phyloP scores from a whole-genome alignment of 2,888 invertebrate species.

The Polietes domitor region DNA sequence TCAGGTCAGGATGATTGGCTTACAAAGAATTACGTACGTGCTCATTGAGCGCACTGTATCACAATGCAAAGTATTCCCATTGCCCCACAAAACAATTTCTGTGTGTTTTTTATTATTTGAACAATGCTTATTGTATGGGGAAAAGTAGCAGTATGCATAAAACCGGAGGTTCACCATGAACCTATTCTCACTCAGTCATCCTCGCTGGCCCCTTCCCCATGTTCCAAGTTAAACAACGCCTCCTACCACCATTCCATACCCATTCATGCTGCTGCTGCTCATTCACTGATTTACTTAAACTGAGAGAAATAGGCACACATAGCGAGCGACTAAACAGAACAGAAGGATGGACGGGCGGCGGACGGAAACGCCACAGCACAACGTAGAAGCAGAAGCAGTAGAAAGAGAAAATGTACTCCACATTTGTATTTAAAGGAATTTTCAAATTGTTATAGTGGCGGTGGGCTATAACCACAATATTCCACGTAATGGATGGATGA shows the following conservation, averaged over 20 bases:
- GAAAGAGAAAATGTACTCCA: constrained; percentile 23
- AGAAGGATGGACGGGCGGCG: constrained; percentile 26
- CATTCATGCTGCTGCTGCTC: neutral
- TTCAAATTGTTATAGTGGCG: constrained; percentile 52
- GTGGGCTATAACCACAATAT: constrained; percentile 35
- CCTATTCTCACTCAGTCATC: constrained; percentile 39
- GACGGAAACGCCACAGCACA: neutral
- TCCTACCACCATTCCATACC: neutral
- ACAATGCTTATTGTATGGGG: constrained; percentile 51
- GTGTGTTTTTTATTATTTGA: constrained; percentile 38
- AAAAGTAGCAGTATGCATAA: constrained; percentile 18
- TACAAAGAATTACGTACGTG: too few species aligned
- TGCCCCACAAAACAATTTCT: constrained; percentile 54
- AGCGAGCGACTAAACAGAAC: neutral
- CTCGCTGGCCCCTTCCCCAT: neutral
- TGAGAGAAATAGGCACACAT: neutral
- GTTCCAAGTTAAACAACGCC: too few species aligned
- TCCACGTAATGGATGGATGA: neutral
- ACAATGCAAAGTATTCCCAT: constrained; percentile 47
- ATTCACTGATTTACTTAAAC: constrained; percentile 22
- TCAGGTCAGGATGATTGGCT: too few species aligned
- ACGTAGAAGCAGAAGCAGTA: neutral
- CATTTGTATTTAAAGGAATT: constrained; percentile 53
- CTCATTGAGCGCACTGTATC: neutral
- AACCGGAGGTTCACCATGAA: constrained; percentile 60